Evolutionary conservation across 2,113 vertebrate species (phyloP).

Genomic region (Colistium nudipinnis): DNA sequence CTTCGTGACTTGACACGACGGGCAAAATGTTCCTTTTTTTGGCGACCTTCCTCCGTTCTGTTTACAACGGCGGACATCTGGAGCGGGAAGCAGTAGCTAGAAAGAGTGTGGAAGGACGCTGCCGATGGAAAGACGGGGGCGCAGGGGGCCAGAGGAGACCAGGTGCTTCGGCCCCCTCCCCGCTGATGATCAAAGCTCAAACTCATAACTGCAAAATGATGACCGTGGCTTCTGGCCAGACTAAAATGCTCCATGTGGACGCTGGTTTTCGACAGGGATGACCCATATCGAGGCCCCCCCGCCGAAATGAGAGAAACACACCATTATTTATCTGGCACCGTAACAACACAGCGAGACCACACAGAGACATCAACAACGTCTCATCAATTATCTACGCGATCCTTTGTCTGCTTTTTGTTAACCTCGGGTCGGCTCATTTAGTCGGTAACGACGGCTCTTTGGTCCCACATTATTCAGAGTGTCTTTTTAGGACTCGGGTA

Average conservation of each 20-base stretch:
- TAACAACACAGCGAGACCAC: constrained; percentile 12
- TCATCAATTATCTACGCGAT: constrained; percentile 38
- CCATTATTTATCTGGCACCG: constrained; percentile 8
- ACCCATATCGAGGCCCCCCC: constrained; percentile 43
- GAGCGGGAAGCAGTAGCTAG: constrained; percentile 35
- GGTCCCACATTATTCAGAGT: constrained; percentile 49
- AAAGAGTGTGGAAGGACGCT: constrained; percentile 67
- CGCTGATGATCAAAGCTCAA: constrained; percentile 80
- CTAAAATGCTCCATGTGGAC: constrained; percentile 45
- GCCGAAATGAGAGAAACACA: constrained; percentile 37
- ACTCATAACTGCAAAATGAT: constrained; percentile 63
- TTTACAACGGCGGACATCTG: constrained; percentile 55
- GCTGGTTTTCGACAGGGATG: constrained; percentile 45
- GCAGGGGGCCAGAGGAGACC: constrained; percentile 55
- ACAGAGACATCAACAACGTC: constrained; percentile 30
- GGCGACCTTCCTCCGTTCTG: not conserved
- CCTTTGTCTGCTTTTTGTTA: constrained; percentile 41
- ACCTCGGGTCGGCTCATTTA: constrained; percentile 51
- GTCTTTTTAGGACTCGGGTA: constrained; percentile 32
- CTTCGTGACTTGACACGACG: not conserved
- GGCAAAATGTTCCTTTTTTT: not conserved
- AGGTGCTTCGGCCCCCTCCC: constrained; percentile 73
- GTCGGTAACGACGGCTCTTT: constrained; percentile 40
- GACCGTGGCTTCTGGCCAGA: constrained; percentile 65
- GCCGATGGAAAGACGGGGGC: constrained; percentile 40